Percentiles rank a stretch among this genome's conserved stretches.
These are phyloP conservation scores for Coturnix japonica DNA, from an alignment of 2,113 vertebrate species.

Conservation along the genomic window DNA sequence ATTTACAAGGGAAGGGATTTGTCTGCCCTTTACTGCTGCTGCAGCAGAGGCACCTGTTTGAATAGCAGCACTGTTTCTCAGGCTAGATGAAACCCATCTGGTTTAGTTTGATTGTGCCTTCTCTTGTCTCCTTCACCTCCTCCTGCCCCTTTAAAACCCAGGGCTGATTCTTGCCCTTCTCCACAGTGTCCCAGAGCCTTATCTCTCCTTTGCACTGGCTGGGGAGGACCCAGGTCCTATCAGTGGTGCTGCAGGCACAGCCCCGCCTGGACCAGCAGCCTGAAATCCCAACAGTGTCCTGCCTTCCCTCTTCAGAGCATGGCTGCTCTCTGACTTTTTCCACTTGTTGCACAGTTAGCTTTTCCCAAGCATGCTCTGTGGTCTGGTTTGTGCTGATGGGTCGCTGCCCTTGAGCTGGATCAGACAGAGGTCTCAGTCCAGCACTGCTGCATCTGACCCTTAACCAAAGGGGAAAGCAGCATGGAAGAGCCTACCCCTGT, in stretches of 20 bases:
- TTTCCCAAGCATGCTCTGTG: no score
- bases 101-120: neutral
- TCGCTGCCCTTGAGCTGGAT: neutral
- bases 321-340: no score
- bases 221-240: neutral
- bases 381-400: neutral
- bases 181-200: rapidly evolving
- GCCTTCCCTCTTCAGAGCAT: no score
- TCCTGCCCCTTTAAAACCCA: neutral
- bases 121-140: neutral
- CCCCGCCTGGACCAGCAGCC: rapidly evolving
- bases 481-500: neutral
- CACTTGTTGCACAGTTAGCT: no score
- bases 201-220: neutral
- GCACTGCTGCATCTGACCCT: neutral
- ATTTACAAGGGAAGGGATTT: neutral
- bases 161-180: neutral
- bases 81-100: neutral
- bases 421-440: neutral
- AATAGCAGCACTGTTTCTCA: neutral
- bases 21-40: neutral
- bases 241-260: neutral
- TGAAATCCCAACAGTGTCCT: neutral
- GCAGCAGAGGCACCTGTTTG: neutral
- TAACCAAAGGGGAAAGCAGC: neutral